A percentile compares a stretch with the other conserved stretches of the same genome.
Evolutionary conservation across 2,888 invertebrate genomes (phyloP).

Genomic region (Rhagophthalmus giganteus): DNA sequence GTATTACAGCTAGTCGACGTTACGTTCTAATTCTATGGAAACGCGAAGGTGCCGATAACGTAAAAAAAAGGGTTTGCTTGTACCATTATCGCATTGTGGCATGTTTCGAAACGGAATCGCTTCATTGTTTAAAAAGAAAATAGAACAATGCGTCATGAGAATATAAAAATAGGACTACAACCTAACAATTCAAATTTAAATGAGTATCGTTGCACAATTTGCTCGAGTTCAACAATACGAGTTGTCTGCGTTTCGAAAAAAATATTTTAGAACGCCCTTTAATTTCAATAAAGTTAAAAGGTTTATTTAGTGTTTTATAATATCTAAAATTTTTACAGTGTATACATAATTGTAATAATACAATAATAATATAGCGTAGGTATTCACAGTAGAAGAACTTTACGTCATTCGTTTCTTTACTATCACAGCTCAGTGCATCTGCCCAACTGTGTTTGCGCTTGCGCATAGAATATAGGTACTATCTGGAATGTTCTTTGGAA

Average conservation of each 20-base stretch:
- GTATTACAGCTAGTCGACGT: too few relatives aligned
- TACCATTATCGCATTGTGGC: conserved; percentile 6
- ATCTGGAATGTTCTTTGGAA: conserved; percentile 18
- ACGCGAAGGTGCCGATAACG: conserved; percentile 6
- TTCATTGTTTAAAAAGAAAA: conserved; percentile 26
- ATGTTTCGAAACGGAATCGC: conserved; percentile 21
- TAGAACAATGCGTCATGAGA: conserved; percentile 27
- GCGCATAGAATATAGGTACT: conserved; percentile 12
- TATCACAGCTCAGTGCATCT: conserved; percentile 51
- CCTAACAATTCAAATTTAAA: conserved; percentile 25
- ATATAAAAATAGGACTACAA: conserved; percentile 24
- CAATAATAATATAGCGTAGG: conserved; percentile 22
- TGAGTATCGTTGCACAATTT: conserved; percentile 26
- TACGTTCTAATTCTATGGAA: too few relatives aligned
- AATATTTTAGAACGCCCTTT: conserved; percentile 11
- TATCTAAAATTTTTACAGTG: conserved; percentile 23
- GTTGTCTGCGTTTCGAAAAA: conserved; percentile 16
- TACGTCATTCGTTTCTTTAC: conserved; percentile 55
- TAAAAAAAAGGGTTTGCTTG: conserved; percentile 13
- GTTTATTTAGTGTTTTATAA: conserved; percentile 12
- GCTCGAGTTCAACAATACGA: conserved; percentile 21
- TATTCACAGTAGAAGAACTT: conserved; percentile 36
- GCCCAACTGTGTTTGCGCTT: conserved; percentile 27
- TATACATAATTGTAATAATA: conserved; percentile 19
- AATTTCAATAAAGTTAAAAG: too few relatives aligned